Percentiles rank a stretch among this genome's conserved stretches.
phyloP scores from a whole-genome alignment of 2,797 vertebrate genomes.

The Sebastes alutus region DNA sequence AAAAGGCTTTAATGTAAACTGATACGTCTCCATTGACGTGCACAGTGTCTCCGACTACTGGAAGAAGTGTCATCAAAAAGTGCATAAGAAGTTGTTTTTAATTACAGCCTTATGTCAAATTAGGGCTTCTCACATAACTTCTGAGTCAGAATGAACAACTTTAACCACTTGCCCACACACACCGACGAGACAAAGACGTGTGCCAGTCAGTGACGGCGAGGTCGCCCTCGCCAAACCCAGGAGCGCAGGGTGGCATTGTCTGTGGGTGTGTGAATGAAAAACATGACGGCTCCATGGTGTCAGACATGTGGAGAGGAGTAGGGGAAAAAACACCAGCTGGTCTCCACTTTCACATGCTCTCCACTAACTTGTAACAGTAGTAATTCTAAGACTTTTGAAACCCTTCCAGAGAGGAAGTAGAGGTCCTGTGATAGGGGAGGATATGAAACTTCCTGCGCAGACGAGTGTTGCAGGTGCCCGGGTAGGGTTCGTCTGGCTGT shows the following conservation, averaged over 20 bases:
- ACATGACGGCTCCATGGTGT: constrained; percentile 70
- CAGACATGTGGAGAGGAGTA: constrained; percentile 74
- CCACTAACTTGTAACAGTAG: constrained; percentile 77
- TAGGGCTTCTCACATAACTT: constrained; percentile 39
- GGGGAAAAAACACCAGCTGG: constrained; percentile 77
- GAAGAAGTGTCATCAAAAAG: constrained; percentile 8
- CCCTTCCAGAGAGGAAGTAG: constrained; percentile 83
- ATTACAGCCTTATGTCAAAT: constrained; percentile 27
- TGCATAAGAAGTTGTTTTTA: constrained; percentile 24
- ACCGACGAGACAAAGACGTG: constrained; percentile 60
- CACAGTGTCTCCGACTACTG: not conserved
- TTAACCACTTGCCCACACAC: constrained; percentile 55
- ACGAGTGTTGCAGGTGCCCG: constrained; percentile 85
- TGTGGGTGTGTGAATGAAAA: constrained; percentile 66
- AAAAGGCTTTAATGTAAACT: not conserved
- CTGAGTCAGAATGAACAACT: constrained; percentile 30
- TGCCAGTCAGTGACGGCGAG: constrained; percentile 68
- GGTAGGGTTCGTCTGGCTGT: constrained; percentile 79
- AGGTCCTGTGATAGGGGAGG: constrained; percentile 85
- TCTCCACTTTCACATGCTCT: constrained; percentile 78
- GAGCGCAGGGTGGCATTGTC: constrained; percentile 66
- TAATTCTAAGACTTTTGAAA: constrained; percentile 83
- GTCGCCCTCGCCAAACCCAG: constrained; percentile 63
- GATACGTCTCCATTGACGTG: not conserved
- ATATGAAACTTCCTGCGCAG: constrained; percentile 91